Evolutionary conservation across 2,113 vertebrate species (phyloP), one percentile per base, ranked within the genome.

Genomic region (Callipepla squamata): DNA sequence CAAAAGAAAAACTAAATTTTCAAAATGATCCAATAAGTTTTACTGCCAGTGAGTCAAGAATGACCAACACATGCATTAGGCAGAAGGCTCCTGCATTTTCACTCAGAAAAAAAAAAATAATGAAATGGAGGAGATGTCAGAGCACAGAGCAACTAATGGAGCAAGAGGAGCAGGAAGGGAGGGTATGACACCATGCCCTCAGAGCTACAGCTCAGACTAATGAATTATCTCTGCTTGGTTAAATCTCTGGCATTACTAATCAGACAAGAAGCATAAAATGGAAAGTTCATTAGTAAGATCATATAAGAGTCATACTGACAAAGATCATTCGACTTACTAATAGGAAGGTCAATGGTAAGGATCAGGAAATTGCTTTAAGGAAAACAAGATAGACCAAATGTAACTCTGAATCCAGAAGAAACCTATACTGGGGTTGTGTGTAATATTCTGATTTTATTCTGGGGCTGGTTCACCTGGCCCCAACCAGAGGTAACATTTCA

Each of bases 211-310:
- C 94, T 95, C 92, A 48, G 76, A 48, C 86, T 89, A 79, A 96
- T 93, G 95, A 94, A 94, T 96, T 90, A 95, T 94, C 89, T 79
- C 87, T 92, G 93, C 96, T 96, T 91, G 57, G 86, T 88, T 96
- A 96, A 95, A 94, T 82, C 92, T 93, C 94, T 95, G 87, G 92
- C 92, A 92, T 89, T 90, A 75, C 95, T 93, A 96, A 94, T 90
- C 95, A 96, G 90, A 92, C 94, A 90, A 96, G 92, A 89, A 94
- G 95, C 91, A 94, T 90, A 91, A 94, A 97, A 97, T 2, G 42
- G 72, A 91, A 89, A 87, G 82, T 95, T 95, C 93, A 95, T 97
- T 96, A 96, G 90, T 55, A 73, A 96, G 93, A 96, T 80, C 85
- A 92, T 93, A 90, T 88, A 89, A 68, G 59, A 94, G 92, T 91